Evolutionary conservation across 1,140 invertebrate genomes (phyloP).

Genomic region (Drosophila virilis): DNA sequence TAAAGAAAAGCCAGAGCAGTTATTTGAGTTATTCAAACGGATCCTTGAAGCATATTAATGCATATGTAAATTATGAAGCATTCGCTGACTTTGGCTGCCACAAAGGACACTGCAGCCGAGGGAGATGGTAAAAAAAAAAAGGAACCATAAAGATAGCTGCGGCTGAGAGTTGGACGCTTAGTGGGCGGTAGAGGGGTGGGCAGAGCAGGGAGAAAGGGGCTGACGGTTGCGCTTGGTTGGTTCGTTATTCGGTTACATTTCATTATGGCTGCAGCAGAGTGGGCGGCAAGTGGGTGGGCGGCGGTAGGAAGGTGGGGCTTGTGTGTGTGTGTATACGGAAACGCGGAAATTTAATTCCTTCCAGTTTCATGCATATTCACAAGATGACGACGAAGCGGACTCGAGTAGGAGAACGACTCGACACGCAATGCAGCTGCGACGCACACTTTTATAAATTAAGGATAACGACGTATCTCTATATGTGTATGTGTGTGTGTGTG

Average conservation of each 20-base stretch:
- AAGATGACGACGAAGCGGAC: constrained; percentile 62
- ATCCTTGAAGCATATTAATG: constrained; percentile 75
- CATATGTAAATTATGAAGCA: constrained; percentile 66
- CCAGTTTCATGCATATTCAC: constrained; percentile 77
- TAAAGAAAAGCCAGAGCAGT: constrained; percentile 6
- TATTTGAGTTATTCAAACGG: constrained; percentile 38
- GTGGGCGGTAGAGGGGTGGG: neutral
- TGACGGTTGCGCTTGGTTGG: constrained; percentile 65
- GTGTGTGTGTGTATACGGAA: neutral
- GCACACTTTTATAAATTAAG: constrained; percentile 81
- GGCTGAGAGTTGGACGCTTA: neutral
- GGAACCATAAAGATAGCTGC: constrained; percentile 23
- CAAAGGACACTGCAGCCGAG: constrained; percentile 15
- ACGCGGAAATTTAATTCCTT: constrained; percentile 73
- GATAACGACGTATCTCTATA: constrained; percentile 60
- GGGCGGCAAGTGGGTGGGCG: neutral
- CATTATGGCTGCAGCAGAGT: constrained; percentile 47
- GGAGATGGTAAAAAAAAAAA: constrained; percentile 19
- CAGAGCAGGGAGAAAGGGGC: neutral
- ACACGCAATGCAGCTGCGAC: constrained; percentile 18
- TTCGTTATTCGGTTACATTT: constrained; percentile 81
- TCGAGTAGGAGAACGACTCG: constrained; percentile 13
- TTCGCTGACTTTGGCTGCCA: constrained; percentile 12
- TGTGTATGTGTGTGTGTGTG: constrained; percentile 9
- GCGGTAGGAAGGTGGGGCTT: neutral